These are phyloP conservation scores for Harlomillsia oculata DNA, from an alignment of 1,140 invertebrate species.

Conservation along the genomic window DNA sequence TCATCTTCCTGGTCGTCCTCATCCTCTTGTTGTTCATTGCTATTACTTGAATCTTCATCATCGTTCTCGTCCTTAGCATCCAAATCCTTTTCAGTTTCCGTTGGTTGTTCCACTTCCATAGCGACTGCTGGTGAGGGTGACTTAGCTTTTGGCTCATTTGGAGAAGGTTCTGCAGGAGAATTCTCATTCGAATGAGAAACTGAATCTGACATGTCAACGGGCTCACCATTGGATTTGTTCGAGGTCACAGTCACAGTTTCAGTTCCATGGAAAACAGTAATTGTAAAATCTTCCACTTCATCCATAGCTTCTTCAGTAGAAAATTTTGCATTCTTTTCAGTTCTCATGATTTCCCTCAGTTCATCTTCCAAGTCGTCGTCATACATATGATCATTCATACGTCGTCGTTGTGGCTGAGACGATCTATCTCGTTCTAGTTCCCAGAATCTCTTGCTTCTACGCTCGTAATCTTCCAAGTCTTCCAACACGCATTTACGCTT, in stretches of 20 bases:
- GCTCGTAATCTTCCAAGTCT: constrained; percentile 40
- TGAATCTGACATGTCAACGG: constrained; percentile 2
- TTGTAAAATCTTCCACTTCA: constrained; percentile 19
- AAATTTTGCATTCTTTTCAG: no score
- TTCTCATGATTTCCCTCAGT: constrained; percentile 35
- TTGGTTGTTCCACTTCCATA: background rate
- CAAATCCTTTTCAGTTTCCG: constrained; percentile 2
- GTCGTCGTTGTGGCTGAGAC: constrained; percentile 3
- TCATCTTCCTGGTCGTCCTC: background rate
- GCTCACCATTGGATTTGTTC: constrained; percentile 13
- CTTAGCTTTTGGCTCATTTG: background rate
- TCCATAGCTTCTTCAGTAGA: constrained; percentile 11
- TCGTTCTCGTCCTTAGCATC: constrained; percentile 6
- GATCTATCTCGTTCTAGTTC: constrained; percentile 24
- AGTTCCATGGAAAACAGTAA: constrained; percentile 35
- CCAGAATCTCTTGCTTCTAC: constrained; percentile 35
- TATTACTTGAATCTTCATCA: background rate
- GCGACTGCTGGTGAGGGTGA: background rate
- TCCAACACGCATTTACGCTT: constrained; percentile 45
- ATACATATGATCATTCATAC: constrained; percentile 21
- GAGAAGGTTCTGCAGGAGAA: background rate
- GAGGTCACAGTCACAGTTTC: no score
- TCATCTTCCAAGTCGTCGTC: constrained; percentile 36
- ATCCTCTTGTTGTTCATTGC: background rate
- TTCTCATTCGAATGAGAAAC: constrained; percentile 1